Percentiles rank a stretch among this genome's conserved stretches.
Evolutionary conservation across 2,888 invertebrate genomes (phyloP).

Genomic region (Gasteruption jaculator): DNA sequence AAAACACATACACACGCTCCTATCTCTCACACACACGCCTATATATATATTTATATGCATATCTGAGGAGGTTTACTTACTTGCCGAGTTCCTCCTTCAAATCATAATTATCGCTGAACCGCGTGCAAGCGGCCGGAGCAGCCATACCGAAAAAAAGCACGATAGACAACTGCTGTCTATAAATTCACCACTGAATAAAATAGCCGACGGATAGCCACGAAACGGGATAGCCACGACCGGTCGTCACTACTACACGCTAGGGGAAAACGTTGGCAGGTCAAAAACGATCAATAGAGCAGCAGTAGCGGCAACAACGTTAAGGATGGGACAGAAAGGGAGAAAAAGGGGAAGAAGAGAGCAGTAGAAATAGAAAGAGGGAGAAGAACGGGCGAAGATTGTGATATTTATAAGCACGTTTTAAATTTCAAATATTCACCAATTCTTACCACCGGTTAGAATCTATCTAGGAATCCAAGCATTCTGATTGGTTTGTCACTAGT

Average conservation of each 20-base stretch:
- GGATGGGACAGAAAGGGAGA: constrained; percentile 6
- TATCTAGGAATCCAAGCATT: no score
- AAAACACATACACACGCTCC: no score
- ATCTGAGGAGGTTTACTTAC: constrained; percentile 64
- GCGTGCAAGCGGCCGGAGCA: constrained; percentile 87
- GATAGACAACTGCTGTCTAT: constrained; percentile 27
- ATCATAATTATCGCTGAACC: constrained; percentile 99
- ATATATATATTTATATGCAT: no score
- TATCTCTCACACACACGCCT: no score
- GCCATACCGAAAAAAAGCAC: constrained; percentile 63
- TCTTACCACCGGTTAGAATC: no score
- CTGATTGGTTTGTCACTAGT: no score
- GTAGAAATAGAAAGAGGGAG: constrained; percentile 8
- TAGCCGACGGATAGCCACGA: neutral
- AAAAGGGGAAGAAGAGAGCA: constrained; percentile 1
- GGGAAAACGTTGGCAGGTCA: constrained; percentile 43
- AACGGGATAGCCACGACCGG: neutral
- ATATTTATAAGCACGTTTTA: constrained; percentile 11
- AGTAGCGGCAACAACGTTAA: constrained; percentile 19
- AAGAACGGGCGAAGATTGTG: constrained; percentile 8
- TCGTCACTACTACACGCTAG: constrained; percentile 31
- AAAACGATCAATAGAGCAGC: constrained; percentile 47
- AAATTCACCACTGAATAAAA: constrained; percentile 36
- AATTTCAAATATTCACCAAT: no score
- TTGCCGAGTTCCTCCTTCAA: constrained; percentile 99